Conservation (phyloP, 2,797 vertebrate genomes). For the Acipenser transmontanus region DNA sequence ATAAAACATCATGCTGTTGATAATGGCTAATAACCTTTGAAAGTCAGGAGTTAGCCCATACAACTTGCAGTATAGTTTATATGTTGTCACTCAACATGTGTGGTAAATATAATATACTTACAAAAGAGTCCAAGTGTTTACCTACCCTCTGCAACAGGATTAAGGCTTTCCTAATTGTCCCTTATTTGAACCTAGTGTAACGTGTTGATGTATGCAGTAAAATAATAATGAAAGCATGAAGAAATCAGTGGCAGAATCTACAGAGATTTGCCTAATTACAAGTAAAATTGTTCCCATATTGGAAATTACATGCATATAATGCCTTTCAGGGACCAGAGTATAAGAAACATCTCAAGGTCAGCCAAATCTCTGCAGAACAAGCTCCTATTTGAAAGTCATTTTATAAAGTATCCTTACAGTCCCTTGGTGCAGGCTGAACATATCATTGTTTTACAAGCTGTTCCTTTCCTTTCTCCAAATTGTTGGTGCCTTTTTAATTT, state of each 20-base stretch:
- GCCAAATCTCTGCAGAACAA: slow-evolving; percentile 46
- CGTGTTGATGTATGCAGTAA: slow-evolving; percentile 61
- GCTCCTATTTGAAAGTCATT: slow-evolving; percentile 3
- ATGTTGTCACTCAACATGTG: not conserved
- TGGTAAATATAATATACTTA: slow-evolving; percentile 30
- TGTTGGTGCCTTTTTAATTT: not conserved
- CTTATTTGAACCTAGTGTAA: slow-evolving; percentile 60
- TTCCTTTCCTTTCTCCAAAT: not conserved
- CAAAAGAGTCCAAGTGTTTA: not conserved
- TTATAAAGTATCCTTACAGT: not conserved
- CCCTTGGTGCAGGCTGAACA: not conserved
- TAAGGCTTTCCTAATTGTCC: slow-evolving; percentile 55
- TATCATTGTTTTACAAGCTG: not conserved
- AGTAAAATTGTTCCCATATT: slow-evolving; percentile 84
- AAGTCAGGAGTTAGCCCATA: not conserved
- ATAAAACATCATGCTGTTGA: no score
- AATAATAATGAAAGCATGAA: slow-evolving; percentile 69
- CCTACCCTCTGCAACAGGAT: slow-evolving; percentile 45
- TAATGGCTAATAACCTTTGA: not conserved
- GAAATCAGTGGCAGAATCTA: slow-evolving; percentile 74
- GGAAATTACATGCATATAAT: slow-evolving; percentile 73
- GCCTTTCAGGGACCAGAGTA: slow-evolving; percentile 66
- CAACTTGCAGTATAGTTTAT: not conserved
- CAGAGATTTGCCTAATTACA: slow-evolving; percentile 78
- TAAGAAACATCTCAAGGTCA: slow-evolving; percentile 66